These are phyloP conservation scores for Adineta ricciae DNA, from an alignment of 2,888 invertebrate species.

Conservation along the genomic window DNA sequence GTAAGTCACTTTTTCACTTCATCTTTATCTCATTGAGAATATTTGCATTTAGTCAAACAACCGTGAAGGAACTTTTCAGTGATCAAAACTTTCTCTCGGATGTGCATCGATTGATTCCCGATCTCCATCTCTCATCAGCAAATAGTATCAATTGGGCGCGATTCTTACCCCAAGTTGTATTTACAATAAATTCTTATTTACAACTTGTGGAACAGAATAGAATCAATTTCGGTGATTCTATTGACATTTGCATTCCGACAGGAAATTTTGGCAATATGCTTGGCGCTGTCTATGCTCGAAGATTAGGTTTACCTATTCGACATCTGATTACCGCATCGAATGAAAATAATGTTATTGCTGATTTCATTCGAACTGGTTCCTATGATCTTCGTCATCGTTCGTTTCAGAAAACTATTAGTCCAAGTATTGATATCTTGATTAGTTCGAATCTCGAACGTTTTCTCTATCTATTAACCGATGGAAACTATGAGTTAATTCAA, in stretches of 20 bases:
- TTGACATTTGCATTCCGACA: conserved; percentile 44
- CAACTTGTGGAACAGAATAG: conserved; percentile 40
- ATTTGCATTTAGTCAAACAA: conserved; percentile 36
- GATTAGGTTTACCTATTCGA: conserved; percentile 43
- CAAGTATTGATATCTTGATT: conserved; percentile 45
- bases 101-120: neutral
- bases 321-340: conserved; percentile 43
- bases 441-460: conserved; percentile 45
- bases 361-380: conserved; percentile 41
- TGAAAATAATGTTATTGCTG: conserved; percentile 42
- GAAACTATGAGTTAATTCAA: conserved; percentile 28
- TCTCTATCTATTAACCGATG: conserved; percentile 38
- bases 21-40: neutral
- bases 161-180: conserved; percentile 43
- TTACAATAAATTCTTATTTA: conserved; percentile 42
- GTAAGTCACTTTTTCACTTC: neutral
- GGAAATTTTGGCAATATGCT: conserved; percentile 48
- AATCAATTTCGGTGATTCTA: conserved; percentile 39
- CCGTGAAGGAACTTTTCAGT: conserved; percentile 41
- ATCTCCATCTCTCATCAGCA: conserved; percentile 37
- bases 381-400: conserved; percentile 39
- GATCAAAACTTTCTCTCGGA: conserved; percentile 35
- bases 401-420: conserved; percentile 40
- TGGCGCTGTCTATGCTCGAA: conserved; percentile 43
- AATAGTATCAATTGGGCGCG: conserved; percentile 47